Conservation (phyloP, 1,140 invertebrate genomes). For the Arctopsyche grandis region DNA sequence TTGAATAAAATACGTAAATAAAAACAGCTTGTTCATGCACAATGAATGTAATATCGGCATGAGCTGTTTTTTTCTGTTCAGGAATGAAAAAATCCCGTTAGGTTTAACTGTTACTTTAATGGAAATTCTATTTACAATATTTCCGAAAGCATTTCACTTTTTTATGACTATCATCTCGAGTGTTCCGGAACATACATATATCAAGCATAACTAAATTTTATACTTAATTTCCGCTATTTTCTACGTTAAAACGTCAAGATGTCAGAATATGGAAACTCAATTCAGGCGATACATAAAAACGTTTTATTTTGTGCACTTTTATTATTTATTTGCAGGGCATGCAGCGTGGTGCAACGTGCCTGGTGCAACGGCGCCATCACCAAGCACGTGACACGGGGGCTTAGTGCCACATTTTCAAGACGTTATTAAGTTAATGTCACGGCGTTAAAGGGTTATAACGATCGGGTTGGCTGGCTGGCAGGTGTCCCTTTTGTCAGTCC, state of each 20-base stretch:
- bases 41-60: constrained; percentile 4
- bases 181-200: too few relatives aligned
- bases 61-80: neutral
- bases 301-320: too few relatives aligned
- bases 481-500: constrained; percentile 40
- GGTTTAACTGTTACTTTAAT: neutral
- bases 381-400: neutral
- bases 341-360: neutral
- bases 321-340: neutral
- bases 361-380: neutral
- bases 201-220: too few relatives aligned
- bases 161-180: neutral
- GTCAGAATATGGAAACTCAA: too few relatives aligned
- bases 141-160: neutral
- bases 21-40: neutral
- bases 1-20: neutral
- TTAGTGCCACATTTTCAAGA: constrained; percentile 16
- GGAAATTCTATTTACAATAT: neutral
- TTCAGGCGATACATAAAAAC: too few relatives aligned
- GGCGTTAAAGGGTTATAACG: constrained; percentile 37
- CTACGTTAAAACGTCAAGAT: too few relatives aligned
- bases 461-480: constrained; percentile 32
- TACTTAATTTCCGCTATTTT: too few relatives aligned
- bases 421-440: constrained; percentile 52
- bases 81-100: neutral